Evolutionary conservation across 2,888 invertebrate species (phyloP).

Genomic region (Oscheius onirici): DNA sequence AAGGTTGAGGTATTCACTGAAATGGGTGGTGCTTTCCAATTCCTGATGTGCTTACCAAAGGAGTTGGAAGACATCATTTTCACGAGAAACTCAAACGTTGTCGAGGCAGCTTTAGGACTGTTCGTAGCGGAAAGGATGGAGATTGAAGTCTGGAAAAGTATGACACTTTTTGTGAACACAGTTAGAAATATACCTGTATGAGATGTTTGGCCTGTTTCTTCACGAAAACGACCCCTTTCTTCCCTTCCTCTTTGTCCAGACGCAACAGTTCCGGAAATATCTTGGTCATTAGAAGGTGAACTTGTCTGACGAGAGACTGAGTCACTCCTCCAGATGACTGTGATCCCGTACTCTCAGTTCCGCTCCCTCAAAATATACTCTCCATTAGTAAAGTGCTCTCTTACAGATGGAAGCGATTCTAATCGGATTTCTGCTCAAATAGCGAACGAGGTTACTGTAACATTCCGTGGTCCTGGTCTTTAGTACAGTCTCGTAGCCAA

Average conservation of each 20-base stretch:
- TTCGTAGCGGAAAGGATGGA: neutral
- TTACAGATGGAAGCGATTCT: conserved; percentile 36
- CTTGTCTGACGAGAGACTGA: conserved; percentile 26
- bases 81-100: conserved; percentile 16
- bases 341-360: neutral
- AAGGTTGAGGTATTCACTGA: conserved; percentile 31
- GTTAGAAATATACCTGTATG: conserved; percentile 23
- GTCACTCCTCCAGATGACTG: neutral
- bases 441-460: conserved; percentile 41
- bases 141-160: neutral
- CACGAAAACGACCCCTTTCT: neutral
- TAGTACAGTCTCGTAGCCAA: conserved; percentile 32
- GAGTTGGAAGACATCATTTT: conserved; percentile 5
- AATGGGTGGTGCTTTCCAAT: neutral
- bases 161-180: neutral
- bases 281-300: conserved; percentile 16
- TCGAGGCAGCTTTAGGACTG: neutral
- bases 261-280: neutral
- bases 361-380: neutral
- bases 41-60: conserved; percentile 14
- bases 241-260: conserved; percentile 9
- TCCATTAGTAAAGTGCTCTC: conserved; percentile 1
- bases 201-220: conserved; percentile 32
- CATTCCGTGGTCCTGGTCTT: conserved; percentile 41
- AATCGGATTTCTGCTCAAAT: conserved; percentile 33